phyloP scores from a whole-genome alignment of 2,888 invertebrate genomes.

The Dusona sp. region DNA sequence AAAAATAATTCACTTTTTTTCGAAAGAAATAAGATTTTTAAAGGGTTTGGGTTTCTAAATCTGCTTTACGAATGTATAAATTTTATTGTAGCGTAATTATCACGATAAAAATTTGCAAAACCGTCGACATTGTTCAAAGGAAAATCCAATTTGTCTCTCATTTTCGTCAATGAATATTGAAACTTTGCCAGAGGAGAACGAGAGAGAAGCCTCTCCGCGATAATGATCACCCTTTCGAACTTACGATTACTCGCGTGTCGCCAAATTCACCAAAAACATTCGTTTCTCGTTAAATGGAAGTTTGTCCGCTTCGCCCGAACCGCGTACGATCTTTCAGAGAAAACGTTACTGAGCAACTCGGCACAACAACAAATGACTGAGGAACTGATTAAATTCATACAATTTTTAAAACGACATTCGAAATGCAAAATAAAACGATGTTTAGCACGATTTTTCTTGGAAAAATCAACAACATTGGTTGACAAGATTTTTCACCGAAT shows the following conservation, averaged over 20 bases:
- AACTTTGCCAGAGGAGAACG: not conserved
- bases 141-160: not conserved
- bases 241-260: conserved; percentile 6
- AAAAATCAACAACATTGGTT: not conserved
- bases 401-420: not conserved
- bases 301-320: not conserved
- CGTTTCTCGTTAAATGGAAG: conserved; percentile 12
- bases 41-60: not conserved
- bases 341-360: conserved; percentile 5
- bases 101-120: not conserved
- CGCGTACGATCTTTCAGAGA: not conserved
- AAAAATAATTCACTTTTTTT: not conserved
- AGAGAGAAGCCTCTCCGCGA: conserved; percentile 1
- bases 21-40: not conserved
- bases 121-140: not conserved
- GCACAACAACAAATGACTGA: conserved; percentile 17
- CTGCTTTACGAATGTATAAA: not conserved
- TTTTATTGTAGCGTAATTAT: not conserved
- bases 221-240: conserved; percentile 2
- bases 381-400: too few species aligned
- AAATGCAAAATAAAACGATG: not conserved
- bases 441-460: not conserved
- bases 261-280: conserved; percentile 38
- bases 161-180: not conserved
- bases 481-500: not conserved